These are phyloP conservation scores for Schizaphis graminum DNA, from an alignment of 2,888 invertebrate genomes.

Conservation along the genomic window DNA sequence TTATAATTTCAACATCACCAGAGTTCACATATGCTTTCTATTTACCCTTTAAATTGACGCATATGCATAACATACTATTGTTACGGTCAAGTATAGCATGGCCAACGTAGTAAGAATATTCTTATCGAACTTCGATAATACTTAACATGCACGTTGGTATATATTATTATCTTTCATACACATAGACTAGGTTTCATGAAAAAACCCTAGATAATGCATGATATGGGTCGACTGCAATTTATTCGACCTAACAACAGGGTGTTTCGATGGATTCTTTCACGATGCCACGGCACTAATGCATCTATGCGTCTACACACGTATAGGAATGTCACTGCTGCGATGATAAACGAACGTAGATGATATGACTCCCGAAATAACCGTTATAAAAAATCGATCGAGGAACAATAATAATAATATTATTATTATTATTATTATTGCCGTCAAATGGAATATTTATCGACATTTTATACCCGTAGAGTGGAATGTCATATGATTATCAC, in stretches of 20 bases:
- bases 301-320: not conserved
- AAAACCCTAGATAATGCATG: not conserved
- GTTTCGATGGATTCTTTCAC: not conserved
- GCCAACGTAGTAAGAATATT: not conserved
- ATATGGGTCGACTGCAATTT: not conserved
- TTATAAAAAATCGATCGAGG: not conserved
- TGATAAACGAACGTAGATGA: not conserved
- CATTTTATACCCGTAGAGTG: not conserved
- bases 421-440: no score
- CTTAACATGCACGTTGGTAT: not conserved
- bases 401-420: not conserved
- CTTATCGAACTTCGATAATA: not conserved
- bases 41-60: not conserved
- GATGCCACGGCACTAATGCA: not conserved
- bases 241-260: not conserved
- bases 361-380: not conserved
- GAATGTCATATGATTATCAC: not conserved
- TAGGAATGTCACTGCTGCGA: not conserved
- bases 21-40: not conserved
- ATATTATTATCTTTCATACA: not conserved
- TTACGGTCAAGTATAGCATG: not conserved
- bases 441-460: not conserved
- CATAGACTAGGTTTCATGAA: not conserved
- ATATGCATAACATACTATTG: not conserved
- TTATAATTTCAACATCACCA: not conserved